Conservation (phyloP, 2,888 invertebrate species). For the Aelia acuminata region DNA sequence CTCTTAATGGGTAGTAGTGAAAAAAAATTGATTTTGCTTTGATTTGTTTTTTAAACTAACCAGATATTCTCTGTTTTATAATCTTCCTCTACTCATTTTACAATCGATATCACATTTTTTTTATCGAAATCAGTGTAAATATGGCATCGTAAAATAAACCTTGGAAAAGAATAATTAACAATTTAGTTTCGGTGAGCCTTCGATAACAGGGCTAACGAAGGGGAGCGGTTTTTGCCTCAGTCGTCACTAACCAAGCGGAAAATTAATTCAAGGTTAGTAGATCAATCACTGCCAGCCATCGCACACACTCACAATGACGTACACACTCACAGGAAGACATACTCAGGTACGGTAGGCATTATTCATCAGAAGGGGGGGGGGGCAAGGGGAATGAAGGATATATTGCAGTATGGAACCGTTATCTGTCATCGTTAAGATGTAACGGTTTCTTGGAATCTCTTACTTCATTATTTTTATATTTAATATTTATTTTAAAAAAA, state of each 20-base stretch:
- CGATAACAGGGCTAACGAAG: background rate
- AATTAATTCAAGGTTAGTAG: conserved; percentile 40
- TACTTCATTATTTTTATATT: background rate
- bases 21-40: too few relatives aligned
- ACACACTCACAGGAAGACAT: background rate
- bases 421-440: conserved; percentile 28
- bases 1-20: too few relatives aligned
- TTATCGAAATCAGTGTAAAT: background rate
- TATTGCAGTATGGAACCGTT: conserved; percentile 30
- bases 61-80: too few relatives aligned
- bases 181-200: background rate
- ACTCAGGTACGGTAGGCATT: conserved; percentile 22
- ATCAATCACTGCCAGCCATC: conserved; percentile 35
- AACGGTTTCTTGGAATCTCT: background rate
- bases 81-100: too few relatives aligned
- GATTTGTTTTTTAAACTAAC: too few relatives aligned
- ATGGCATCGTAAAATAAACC: background rate
- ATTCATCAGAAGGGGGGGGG: background rate
- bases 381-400: background rate
- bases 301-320: conserved; percentile 18
- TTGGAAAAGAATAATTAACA: background rate
- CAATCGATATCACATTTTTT: background rate
- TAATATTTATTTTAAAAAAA: too few relatives aligned
- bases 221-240: conserved; percentile 21
- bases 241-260: conserved; percentile 17